Conservation (phyloP, 2,888 invertebrate species). For the Lithodes maja region DNA sequence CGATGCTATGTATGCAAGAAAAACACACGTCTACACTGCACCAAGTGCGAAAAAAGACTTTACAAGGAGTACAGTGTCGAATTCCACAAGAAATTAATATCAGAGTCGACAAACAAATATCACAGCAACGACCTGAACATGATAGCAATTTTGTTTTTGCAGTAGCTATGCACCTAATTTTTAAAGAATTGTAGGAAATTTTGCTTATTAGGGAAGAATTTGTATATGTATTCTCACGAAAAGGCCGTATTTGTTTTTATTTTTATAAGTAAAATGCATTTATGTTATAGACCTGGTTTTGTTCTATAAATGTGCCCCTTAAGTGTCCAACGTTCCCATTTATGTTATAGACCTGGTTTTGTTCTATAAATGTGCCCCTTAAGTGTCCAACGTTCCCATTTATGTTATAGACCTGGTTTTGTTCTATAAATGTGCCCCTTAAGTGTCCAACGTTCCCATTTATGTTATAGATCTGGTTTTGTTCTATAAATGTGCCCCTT, state of each 20-base stretch:
- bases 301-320: background rate
- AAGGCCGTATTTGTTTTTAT: background rate
- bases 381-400: background rate
- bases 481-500: no score
- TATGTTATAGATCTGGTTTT: no score
- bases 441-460: no score
- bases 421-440: no score
- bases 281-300: background rate
- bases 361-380: background rate
- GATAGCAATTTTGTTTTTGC: background rate
- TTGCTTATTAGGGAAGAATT: background rate
- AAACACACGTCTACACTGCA: slow-evolving; percentile 10
- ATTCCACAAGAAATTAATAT: slow-evolving; percentile 18
- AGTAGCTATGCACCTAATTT: background rate
- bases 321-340: background rate
- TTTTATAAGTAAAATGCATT: background rate
- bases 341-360: background rate
- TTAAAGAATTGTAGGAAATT: slow-evolving; percentile 7
- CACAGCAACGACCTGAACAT: background rate
- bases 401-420: no score
- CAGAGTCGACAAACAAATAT: background rate
- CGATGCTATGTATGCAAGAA: slow-evolving; percentile 2
- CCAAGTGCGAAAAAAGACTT: slow-evolving; percentile 14
- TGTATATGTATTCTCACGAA: background rate
- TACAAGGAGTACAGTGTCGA: slow-evolving; percentile 7